Base-by-base conservation (phyloP, 2,113 vertebrate genomes). In the Catharus fuscescens region DNA sequence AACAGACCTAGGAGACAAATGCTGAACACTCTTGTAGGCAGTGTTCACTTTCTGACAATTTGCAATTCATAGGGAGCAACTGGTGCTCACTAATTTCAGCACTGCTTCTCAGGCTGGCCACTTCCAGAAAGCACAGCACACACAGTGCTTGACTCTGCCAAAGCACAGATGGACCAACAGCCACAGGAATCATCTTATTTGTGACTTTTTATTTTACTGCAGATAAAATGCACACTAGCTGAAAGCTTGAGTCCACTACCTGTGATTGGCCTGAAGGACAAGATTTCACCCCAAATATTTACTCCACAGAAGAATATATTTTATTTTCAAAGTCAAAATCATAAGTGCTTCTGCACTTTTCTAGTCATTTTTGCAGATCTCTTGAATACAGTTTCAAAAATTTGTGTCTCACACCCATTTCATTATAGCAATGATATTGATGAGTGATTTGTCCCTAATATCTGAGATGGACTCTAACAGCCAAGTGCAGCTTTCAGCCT, bases 1-100 rank as follows among this genome's bases (percentile, higher is more conserved):
- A 87, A 32, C 50, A 95, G 72, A 26, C n/a, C 42, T 65, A 50
- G 59, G 45, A 85, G 78, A 85, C 21, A 82, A 77, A 84, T 25
- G 16, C 45, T 76, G n/a, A 62, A 90, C 95, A 91, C 89, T 91
- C 70, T 70, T 44, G 20, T 13, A 59, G 70, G 54, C 66, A 66
- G 57, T 16, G 53, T 23, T 91, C 91, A 32, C 87, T 65, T 60
- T 71, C 77, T 47, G 62, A 94, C n/a, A 82, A 87, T 82, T 44
- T 91, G 71, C 53, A 95, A 69, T 72, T 90, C 80, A 59, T 13
- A 69, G 48, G 23, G 29, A 95, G 86, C 2, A 19, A 76, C 34
- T 59, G 24, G 32, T 50, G 45, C 0, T 6, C n/a, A 56, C 31
- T 32, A 71, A 15, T 54, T 60, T 18, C 25, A 12, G 24, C 25